Base-by-base conservation (phyloP, 2,797 vertebrate genomes). In the Oreochromis grahami region DNA sequence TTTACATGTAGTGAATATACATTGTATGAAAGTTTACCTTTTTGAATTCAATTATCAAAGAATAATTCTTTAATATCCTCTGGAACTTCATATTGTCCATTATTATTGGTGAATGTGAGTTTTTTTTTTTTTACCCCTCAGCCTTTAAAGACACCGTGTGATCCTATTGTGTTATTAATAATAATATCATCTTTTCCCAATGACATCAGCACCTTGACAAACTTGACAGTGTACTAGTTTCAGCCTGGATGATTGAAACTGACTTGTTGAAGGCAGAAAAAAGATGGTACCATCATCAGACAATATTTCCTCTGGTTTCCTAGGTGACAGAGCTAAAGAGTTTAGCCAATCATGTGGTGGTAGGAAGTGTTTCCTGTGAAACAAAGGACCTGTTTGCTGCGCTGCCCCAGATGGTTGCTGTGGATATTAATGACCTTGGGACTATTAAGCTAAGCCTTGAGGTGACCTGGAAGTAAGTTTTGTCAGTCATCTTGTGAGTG, bases 401-500 rank as follows among this genome's bases (percentile, higher is more conserved):
- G 17, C 95, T 98, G 24, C 97, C 98, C 2, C 98, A 98, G 93
- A 97, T 96, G 1, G 98, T 99, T 56, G 98, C 98, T 8, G 98
- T 99, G 91, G 98, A 99, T 84, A 98, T 99, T 91, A 99, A 99
- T 1, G 98, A 99, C 91, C 94, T 99, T n/a, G 98, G 98, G 48
- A 99, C 98, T 12, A 97, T 99, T 88, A 99, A 99, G 87, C 97
- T 99, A 34, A 99, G 98, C 89, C 96, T 99, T 5, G 98, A 99
- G 91, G 97, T 99, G 91, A 98, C 95, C 17, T 99, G 98, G 98
- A 99, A 97, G 98, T 99, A 94, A 95, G 98, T 97, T 41, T 38
- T 38, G 34, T 43, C 14, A 21, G 36, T 5, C 51, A 5, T 26
- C 11, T 3, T 36, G 12, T 32, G 68, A 48, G 32, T n/a, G 56